These are phyloP conservation scores for Orchestes rusci DNA, from an alignment of 2,888 invertebrate genomes.

Conservation along the genomic window DNA sequence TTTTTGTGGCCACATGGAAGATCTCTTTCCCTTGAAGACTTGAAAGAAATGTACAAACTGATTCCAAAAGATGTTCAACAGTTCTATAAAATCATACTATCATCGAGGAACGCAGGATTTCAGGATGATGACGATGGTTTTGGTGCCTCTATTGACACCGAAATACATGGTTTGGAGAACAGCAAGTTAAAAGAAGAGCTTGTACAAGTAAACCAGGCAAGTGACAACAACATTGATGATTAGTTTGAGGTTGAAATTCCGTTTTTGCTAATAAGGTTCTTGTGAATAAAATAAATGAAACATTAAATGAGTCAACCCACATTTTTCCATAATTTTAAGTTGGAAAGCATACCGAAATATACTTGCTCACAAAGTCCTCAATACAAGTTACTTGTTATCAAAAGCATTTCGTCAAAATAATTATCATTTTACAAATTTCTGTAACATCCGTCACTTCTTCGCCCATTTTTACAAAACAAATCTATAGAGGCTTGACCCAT, in stretches of 20 bases:
- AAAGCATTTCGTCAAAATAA: background rate
- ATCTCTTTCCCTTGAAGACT: background rate
- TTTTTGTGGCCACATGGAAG: background rate
- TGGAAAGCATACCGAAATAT: background rate
- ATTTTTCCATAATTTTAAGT: background rate
- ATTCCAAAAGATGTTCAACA: background rate
- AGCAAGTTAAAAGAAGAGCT: background rate
- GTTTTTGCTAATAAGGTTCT: background rate
- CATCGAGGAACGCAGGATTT: background rate
- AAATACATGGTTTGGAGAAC: background rate
- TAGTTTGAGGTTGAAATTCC: background rate
- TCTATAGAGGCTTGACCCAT: background rate
- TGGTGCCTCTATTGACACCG: background rate
- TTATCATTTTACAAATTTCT: background rate
- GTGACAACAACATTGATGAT: background rate
- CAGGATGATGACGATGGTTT: background rate
- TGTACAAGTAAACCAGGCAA: background rate
- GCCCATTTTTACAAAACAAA: background rate
- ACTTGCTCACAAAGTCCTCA: background rate
- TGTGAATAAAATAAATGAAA: background rate
- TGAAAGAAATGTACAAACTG: background rate
- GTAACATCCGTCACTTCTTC: background rate
- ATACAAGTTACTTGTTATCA: background rate
- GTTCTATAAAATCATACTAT: background rate
- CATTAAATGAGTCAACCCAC: background rate